Base-by-base conservation (phyloP, 2,113 vertebrate species). In the Ameiurus melas region DNA sequence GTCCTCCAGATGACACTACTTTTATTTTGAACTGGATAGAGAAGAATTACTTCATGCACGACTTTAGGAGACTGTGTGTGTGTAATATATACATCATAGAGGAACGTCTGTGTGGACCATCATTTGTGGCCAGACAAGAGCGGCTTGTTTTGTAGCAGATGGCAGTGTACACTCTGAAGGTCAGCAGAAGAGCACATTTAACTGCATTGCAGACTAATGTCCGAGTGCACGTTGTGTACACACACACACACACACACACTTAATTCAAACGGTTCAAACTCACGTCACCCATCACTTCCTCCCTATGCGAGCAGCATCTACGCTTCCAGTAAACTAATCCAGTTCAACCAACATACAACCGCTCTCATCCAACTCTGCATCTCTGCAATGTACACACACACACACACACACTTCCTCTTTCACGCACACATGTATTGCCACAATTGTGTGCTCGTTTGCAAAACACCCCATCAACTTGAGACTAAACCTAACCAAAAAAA, bases 121-220 rank as follows among this genome's bases (percentile, higher is more conserved):
- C 16, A 16, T 30, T 17, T 53, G 53, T 19, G 16, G n/a, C 78
- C 79, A 60, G 30, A 22, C 30, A 36, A 81, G 53, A 36, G 53
- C 53, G 33, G 19, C 17, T 58, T n/a, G 30, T 33, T 19, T 36
- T 64, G 70, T 82, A 64, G 39, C 22, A 53, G 33, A 12, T 55
- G 85, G 30, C 12, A 1, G 20, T 30, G 9, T 19, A 70, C 43
- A 53, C 16, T 58, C 71, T 80, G 85, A 89, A 87, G 81, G 73
- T 85, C 82, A 80, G 17, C 51, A 9, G 62, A 55, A 60, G 13
- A 77, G 70, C 16, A 25, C 33, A 39, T 36, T 2, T 2, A 55
- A 73, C 68, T 58, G 62, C 60, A 70, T 7, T 83, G 62, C 78
- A 66, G 30, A 36, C 27, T 51, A 19, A 9, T 57, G 16, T 7